These are phyloP conservation scores for Drosophila sturtevanti DNA, from an alignment of 1,140 invertebrate species.

Conservation along the genomic window DNA sequence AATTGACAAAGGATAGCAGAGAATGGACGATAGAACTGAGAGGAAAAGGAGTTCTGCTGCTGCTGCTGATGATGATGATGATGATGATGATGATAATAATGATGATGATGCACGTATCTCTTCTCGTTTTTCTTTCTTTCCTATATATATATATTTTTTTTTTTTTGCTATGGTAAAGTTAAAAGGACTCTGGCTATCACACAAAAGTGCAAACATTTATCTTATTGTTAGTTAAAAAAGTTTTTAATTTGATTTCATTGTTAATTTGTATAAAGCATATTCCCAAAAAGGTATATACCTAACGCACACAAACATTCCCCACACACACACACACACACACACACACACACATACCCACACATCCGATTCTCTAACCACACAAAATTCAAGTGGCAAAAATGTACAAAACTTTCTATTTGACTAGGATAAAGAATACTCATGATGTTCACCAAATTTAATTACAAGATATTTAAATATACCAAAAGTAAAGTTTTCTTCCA, in stretches of 20 bases:
- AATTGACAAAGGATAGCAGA: slow-evolving; percentile 15
- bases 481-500: neutral
- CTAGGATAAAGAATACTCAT: neutral
- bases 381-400: neutral
- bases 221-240: slow-evolving; percentile 21
- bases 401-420: neutral
- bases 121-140: neutral
- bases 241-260: slow-evolving; percentile 58
- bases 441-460: neutral
- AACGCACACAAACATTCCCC: neutral
- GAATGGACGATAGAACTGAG: slow-evolving; percentile 28
- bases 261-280: slow-evolving; percentile 33
- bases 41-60: slow-evolving; percentile 32
- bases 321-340: neutral
- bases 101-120: neutral
- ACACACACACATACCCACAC: neutral
- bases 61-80: slow-evolving; percentile 39
- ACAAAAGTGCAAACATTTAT: slow-evolving; percentile 51
- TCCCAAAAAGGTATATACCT: too few species aligned
- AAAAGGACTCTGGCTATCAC: neutral
- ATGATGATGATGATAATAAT: slow-evolving; percentile 23
- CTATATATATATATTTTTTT: neutral
- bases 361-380: neutral
- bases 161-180: too few species aligned
- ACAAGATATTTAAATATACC: neutral